Percentiles rank a stretch among this genome's conserved stretches.
Evolutionary conservation across 2,888 invertebrate species (phyloP).

Genomic region (Coronaproctus castanopsis): DNA sequence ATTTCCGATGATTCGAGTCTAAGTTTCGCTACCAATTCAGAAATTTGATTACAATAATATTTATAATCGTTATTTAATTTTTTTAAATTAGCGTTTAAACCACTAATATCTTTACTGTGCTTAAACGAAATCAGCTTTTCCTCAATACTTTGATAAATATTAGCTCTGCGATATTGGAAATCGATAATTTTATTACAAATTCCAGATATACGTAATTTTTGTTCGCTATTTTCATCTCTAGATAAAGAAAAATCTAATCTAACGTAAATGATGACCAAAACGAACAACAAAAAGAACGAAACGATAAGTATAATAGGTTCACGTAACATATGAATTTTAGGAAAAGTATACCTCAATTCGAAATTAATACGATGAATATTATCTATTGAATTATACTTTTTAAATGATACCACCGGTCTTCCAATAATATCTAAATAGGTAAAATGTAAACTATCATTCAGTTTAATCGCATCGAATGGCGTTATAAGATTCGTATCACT

Average conservation of each 20-base stretch:
- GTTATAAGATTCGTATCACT: constrained; percentile 57
- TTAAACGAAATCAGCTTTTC: constrained; percentile 39
- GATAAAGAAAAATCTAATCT: constrained; percentile 57
- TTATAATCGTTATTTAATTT: constrained; percentile 38
- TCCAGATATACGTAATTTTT: constrained; percentile 27
- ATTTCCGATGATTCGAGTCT: constrained; percentile 38
- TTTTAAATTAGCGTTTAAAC: constrained; percentile 32
- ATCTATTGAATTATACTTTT: constrained; percentile 72
- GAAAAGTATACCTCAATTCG: constrained; percentile 60
- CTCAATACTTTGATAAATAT: constrained; percentile 37
- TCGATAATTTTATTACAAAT: constrained; percentile 35
- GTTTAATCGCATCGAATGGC: constrained; percentile 58
- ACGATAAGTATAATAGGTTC: constrained; percentile 78
- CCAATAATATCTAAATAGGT: constrained; percentile 92
- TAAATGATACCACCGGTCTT: constrained; percentile 65
- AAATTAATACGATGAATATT: constrained; percentile 83
- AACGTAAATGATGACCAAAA: constrained; percentile 80
- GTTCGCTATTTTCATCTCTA: constrained; percentile 14
- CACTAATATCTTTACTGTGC: constrained; percentile 34
- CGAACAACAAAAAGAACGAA: constrained; percentile 74
- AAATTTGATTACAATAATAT: constrained; percentile 32
- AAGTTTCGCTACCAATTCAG: constrained; percentile 32
- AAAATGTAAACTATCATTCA: constrained; percentile 54
- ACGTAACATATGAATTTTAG: constrained; percentile 63
- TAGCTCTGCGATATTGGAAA: constrained; percentile 37